A percentile compares a stretch with the other conserved stretches of the same genome.
phyloP scores from a whole-genome alignment of 2,113 vertebrate species.

The Anarhynchus alexandrinus region DNA sequence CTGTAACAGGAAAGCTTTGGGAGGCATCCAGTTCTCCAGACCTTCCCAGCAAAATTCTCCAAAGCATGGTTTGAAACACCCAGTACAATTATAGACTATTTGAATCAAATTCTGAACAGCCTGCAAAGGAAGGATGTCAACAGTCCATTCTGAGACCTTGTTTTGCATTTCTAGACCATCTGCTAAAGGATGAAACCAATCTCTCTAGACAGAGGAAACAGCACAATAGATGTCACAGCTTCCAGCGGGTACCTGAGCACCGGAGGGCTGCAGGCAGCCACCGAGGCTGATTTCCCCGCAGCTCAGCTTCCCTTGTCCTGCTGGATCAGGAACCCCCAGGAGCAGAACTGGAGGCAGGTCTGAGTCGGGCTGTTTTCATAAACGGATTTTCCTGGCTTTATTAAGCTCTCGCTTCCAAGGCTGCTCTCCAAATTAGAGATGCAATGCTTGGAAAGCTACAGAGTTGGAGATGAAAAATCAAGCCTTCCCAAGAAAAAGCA shows the following conservation, averaged over 20 bases:
- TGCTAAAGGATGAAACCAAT: not conserved
- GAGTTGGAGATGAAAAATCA: not conserved
- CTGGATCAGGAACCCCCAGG: not conserved
- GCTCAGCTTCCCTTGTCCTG: not conserved
- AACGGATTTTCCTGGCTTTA: not conserved
- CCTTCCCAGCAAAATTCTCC: not conserved
- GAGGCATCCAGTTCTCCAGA: not conserved
- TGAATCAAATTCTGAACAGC: not conserved
- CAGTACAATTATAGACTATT: not conserved
- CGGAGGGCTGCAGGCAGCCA: not conserved
- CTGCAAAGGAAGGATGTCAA: not conserved
- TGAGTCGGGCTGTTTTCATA: rapidly evolving
- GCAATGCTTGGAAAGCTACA: not conserved
- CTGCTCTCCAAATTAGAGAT: not conserved
- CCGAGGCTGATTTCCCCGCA: not conserved
- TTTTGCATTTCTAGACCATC: not conserved
- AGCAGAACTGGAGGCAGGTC: not conserved
- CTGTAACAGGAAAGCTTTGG: not conserved
- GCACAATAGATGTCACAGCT: not conserved
- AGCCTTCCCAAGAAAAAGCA: not conserved
- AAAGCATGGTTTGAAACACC: not conserved
- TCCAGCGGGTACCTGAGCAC: not conserved
- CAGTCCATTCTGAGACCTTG: not conserved
- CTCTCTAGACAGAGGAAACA: not conserved
- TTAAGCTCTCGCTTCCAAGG: not conserved